phyloP scores from a whole-genome alignment of 2,113 vertebrate genomes.

The Eonycteris spelaea region DNA sequence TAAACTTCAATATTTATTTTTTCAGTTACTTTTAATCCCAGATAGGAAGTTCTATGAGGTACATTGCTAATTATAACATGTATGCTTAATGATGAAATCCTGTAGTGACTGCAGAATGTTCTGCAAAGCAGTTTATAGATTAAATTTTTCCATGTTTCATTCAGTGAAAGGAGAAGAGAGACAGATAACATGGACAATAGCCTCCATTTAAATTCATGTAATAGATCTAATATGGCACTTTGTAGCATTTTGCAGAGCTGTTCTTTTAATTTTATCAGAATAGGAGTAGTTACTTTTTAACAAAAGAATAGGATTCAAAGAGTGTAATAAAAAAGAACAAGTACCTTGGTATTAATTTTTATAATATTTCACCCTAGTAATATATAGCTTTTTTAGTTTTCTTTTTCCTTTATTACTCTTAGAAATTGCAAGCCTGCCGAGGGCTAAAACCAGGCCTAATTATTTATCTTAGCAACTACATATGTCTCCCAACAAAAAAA shows the following conservation, averaged over 20 bases:
- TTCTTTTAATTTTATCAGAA: conserved; percentile 82
- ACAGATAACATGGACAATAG: conserved; percentile 81
- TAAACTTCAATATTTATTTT: conserved; percentile 23
- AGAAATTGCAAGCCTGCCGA: conserved; percentile 16
- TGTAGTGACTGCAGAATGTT: conserved; percentile 40
- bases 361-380: conserved; percentile 63
- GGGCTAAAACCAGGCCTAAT: not conserved
- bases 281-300: conserved; percentile 78
- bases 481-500: not conserved
- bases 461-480: not conserved
- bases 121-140: conserved; percentile 79
- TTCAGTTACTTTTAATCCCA: conserved; percentile 64
- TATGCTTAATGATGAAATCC: conserved; percentile 69
- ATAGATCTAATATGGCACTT: conserved; percentile 81
- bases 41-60: conserved; percentile 50
- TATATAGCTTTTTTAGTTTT: conserved; percentile 19
- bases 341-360: conserved; percentile 76
- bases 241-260: conserved; percentile 78
- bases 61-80: conserved; percentile 73
- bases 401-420: conserved; percentile 13
- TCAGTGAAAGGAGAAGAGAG: conserved; percentile 77
- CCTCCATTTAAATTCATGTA: conserved; percentile 81
- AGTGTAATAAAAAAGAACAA: conserved; percentile 75
- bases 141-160: conserved; percentile 76
- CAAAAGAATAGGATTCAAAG: conserved; percentile 73